Base-by-base conservation (phyloP, 2,888 invertebrate genomes). In the Malachius bipustulatus region DNA sequence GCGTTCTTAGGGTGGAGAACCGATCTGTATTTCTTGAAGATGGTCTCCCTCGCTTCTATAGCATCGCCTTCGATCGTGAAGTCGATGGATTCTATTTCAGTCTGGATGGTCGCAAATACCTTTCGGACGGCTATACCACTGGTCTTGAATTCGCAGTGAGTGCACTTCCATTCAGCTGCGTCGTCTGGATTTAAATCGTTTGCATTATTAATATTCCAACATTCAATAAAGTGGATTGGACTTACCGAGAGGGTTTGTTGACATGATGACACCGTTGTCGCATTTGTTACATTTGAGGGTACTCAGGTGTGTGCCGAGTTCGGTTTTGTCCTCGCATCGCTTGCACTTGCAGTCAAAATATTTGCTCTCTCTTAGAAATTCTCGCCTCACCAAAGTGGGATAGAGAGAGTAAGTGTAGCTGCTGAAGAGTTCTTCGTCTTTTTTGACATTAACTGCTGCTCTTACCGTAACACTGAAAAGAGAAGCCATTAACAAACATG, bases 1-100 rank as follows among this genome's bases (percentile, higher is more conserved):
- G 77, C 74, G 59, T 88, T 84, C 16, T 73, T 71, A 0, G 84
- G 83, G 64, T 89, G 88, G 40, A 89, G 64, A 35, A 81, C 71
- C 2, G 54, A 56, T 32, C 54, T 36, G 33, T 54, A 54, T 41
- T 53, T 52, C 26, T 46, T 37, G 29, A 42, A 52, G n/a, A 52
- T 43, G n/a, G 68, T 66, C 51, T 83, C 83, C 9, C 78, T 60
- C 40, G 66, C 64, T 55, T 81, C 74, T 32, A 82, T 66, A 8
- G 75, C 75, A 33, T 70, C 66, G 2, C 71, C 70, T n/a, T 54
- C 54, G 38, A 70, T 68, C 32, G 74, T 52, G 1, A 65, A 55
- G 46, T 82, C 81, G 1, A 75, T 67, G 16, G 66, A 64, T 14
- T 78, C 77, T 1, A 82, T 63, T 52, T 83, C 82, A 0, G 67